A percentile compares a stretch with the other conserved stretches of the same genome.
phyloP scores from a whole-genome alignment of 2,113 vertebrate genomes.

The Artemisiospiza belli region DNA sequence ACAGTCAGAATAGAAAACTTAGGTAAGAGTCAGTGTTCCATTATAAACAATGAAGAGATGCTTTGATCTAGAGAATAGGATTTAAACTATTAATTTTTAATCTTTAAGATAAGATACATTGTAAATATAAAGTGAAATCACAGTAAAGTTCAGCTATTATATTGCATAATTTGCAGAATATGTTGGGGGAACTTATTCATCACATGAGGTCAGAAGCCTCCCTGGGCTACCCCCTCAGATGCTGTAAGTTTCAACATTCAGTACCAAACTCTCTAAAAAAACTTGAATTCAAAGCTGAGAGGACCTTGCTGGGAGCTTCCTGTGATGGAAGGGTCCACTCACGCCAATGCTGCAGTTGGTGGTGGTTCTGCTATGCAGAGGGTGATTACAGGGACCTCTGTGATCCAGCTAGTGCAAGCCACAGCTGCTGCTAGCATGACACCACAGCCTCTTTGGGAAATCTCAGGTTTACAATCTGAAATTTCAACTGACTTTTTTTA shows the following conservation, averaged over 20 bases:
- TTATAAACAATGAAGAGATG: neutral
- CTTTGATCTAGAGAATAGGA: constrained; percentile 25
- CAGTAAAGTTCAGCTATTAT: neutral
- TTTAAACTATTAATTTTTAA: constrained; percentile 18
- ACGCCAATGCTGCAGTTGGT: neutral
- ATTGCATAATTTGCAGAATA: neutral
- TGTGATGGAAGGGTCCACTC: neutral
- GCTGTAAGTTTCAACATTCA: neutral
- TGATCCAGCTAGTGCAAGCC: neutral
- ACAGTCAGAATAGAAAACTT: neutral
- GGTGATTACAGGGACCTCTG: neutral
- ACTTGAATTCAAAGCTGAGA: neutral
- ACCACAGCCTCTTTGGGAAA: neutral
- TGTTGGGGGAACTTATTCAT: neutral
- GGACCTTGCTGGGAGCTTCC: neutral
- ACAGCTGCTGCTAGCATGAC: neutral
- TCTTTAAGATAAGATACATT: neutral
- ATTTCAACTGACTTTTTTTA: neutral
- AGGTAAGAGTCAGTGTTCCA: constrained; percentile 35
- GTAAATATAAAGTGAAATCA: neutral
- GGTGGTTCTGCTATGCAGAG: neutral
- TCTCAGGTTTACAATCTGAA: neutral
- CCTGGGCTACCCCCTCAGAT: too few relatives aligned
- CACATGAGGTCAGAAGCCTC: neutral
- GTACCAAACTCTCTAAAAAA: neutral